Percentiles rank a stretch among this genome's conserved stretches.
Evolutionary conservation across 2,888 invertebrate species (phyloP).

Genomic region (Aricia artaxerxes): DNA sequence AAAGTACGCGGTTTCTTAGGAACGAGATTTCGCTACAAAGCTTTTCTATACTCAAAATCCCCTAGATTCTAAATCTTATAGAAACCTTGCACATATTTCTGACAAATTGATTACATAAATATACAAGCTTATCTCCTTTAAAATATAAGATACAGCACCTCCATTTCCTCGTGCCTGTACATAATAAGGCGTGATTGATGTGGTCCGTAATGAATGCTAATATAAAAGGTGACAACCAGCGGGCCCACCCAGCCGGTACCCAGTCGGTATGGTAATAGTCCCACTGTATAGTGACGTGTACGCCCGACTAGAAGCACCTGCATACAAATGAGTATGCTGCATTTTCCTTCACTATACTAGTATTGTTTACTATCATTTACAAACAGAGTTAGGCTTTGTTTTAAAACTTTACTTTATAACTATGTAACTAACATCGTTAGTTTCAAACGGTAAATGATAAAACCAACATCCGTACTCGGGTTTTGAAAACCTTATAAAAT

Average conservation of each 20-base stretch:
- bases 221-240: conserved; percentile 77
- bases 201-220: conserved; percentile 73
- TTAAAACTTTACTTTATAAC: too few relatives aligned
- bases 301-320: conserved; percentile 7
- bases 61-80: too few relatives aligned
- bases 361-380: neutral
- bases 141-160: neutral
- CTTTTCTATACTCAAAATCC: too few relatives aligned
- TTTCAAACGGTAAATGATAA: too few relatives aligned
- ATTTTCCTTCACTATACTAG: neutral
- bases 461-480: too few relatives aligned
- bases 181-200: conserved; percentile 41
- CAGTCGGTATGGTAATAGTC: conserved; percentile 44
- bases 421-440: too few relatives aligned
- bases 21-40: too few relatives aligned
- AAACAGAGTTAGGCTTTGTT: neutral
- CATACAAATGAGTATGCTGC: neutral
- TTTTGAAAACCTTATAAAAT: too few relatives aligned
- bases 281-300: neutral
- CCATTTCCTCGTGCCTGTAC: neutral
- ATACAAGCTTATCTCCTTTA: neutral
- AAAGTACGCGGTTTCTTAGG: too few relatives aligned
- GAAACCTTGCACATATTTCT: too few relatives aligned
- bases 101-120: too few relatives aligned
- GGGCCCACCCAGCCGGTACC: conserved; percentile 65